phyloP scores from a whole-genome alignment of 2,888 invertebrate species.

The Drosophila histrio region DNA sequence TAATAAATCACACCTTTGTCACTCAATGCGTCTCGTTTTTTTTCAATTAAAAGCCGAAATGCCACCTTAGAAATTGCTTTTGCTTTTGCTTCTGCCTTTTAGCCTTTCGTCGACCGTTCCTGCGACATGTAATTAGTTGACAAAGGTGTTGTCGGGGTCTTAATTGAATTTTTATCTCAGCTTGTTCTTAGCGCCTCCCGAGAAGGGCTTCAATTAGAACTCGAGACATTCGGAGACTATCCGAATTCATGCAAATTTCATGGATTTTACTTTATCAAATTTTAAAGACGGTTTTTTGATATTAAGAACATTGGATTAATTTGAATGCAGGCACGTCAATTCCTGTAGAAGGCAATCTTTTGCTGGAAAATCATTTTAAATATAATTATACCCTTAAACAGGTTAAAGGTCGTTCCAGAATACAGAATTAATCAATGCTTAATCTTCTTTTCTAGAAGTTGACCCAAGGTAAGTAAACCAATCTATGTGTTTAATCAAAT shows the following conservation, averaged over 20 bases:
- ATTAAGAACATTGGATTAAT: not conserved
- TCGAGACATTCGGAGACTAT: slow-evolving; percentile 6
- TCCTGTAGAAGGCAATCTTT: not conserved
- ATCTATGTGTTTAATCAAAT: no score
- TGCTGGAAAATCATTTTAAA: not conserved
- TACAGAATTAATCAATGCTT: not conserved
- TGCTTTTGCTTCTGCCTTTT: slow-evolving; percentile 18
- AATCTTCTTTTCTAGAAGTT: not conserved
- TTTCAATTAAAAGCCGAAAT: slow-evolving; percentile 71
- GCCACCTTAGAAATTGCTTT: slow-evolving; percentile 57
- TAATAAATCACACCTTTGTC: slow-evolving; percentile 78
- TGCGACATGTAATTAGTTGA: slow-evolving; percentile 74
- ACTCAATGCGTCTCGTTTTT: slow-evolving; percentile 58
- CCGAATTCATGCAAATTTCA: slow-evolving; percentile 40
- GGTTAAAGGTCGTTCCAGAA: not conserved
- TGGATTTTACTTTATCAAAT: not conserved
- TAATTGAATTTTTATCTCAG: slow-evolving; percentile 77
- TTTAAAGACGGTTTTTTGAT: not conserved
- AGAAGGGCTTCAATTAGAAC: slow-evolving; percentile 43
- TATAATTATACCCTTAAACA: not conserved
- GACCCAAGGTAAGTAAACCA: no score
- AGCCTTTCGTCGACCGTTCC: slow-evolving; percentile 62
- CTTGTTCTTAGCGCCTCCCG: slow-evolving; percentile 31
- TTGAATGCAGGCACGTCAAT: not conserved
- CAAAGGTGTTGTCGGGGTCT: slow-evolving; percentile 67